These are phyloP conservation scores for Phyllotis vaccarum DNA, from an alignment of 2,797 vertebrate species.

Conservation along the genomic window DNA sequence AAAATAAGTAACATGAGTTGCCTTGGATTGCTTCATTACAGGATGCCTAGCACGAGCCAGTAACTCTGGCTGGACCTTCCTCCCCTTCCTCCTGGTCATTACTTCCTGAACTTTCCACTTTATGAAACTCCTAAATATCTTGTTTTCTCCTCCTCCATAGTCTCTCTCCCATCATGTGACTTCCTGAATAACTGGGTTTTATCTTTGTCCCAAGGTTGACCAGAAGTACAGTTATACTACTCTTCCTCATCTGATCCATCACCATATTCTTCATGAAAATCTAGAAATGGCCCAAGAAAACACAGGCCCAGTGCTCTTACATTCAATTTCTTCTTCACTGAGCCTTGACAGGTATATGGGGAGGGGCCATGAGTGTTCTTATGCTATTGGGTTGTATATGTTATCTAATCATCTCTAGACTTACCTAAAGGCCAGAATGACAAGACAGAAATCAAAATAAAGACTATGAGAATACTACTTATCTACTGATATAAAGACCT, in stretches of 20 bases:
- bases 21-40: neutral
- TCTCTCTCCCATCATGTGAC: neutral
- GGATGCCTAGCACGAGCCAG: neutral
- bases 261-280: neutral
- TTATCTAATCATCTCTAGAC: neutral
- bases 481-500: neutral
- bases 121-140: neutral
- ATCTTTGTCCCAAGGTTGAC: neutral
- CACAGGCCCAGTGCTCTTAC: neutral
- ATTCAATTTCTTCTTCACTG: neutral
- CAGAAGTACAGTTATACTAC: neutral
- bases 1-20: neutral
- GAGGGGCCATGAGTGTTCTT: neutral
- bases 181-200: neutral
- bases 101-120: neutral
- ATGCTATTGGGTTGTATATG: rapidly evolving
- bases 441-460: neutral
- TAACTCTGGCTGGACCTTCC: neutral
- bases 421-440: neutral
- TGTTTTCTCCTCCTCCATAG: neutral
- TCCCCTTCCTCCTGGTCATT: neutral
- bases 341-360: neutral
- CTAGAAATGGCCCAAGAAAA: neutral
- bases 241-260: neutral
- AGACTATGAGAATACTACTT: neutral